phyloP scores from a whole-genome alignment of 2,888 invertebrate species.

The Drosophila robusta region DNA sequence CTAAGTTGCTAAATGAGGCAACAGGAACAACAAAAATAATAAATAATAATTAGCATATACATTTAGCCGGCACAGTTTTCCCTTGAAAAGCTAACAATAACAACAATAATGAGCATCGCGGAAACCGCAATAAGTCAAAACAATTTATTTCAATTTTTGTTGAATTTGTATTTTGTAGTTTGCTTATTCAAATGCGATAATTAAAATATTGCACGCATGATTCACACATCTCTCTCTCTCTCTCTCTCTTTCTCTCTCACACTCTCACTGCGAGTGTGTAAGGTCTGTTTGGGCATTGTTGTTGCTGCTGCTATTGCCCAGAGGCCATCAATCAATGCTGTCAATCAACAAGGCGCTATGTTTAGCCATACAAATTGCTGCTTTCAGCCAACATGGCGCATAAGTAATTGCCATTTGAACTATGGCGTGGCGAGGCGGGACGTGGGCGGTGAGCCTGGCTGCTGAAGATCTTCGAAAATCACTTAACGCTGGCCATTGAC shows the following conservation, averaged over 20 bases:
- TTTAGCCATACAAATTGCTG: conserved; percentile 45
- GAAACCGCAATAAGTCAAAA: conserved; percentile 57
- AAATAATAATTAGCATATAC: conserved; percentile 38
- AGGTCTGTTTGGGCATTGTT: conserved; percentile 4
- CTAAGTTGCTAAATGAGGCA: conserved; percentile 19
- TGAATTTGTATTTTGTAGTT: conserved; percentile 33
- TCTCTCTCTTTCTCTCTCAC: not conserved
- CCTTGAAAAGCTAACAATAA: conserved; percentile 29
- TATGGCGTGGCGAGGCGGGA: conserved; percentile 3
- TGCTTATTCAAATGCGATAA: conserved; percentile 63
- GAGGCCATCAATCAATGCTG: conserved; percentile 68
- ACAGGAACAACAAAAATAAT: conserved; percentile 16
- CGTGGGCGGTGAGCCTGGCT: conserved; percentile 1
- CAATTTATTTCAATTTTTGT: conserved; percentile 43
- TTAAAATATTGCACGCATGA: conserved; percentile 70
- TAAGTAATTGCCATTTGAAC: conserved; percentile 54
- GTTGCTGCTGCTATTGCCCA: conserved; percentile 16
- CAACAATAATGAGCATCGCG: conserved; percentile 27
- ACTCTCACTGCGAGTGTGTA: not conserved
- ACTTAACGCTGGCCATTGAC: conserved; percentile 37
- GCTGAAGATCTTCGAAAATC: conserved; percentile 21
- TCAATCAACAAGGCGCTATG: conserved; percentile 64
- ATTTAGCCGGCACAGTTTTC: conserved; percentile 44
- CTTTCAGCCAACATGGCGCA: conserved; percentile 58
- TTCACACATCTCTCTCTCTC: conserved; percentile 38